Percentiles rank a stretch among this genome's conserved stretches.
These are phyloP conservation scores for Masnerella sp. DNA, from an alignment of 2,888 invertebrate genomes.

Conservation along the genomic window DNA sequence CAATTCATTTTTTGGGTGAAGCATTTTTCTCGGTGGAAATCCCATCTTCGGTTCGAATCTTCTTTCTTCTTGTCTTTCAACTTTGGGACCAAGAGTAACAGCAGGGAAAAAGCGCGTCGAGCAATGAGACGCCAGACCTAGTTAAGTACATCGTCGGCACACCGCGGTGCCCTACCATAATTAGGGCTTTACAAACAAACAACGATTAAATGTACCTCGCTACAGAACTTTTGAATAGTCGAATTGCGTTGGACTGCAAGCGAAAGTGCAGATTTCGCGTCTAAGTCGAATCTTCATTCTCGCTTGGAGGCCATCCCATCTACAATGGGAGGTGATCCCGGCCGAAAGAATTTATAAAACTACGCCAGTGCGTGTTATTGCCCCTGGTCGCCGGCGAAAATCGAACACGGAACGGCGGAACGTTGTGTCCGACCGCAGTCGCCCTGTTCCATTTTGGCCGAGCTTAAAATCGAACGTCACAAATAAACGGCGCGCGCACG, in stretches of 20 bases:
- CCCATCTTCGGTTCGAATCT: too few species aligned
- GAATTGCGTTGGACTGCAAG: conserved; percentile 28
- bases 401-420: too few species aligned
- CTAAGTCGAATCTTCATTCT: too few species aligned
- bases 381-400: conserved; percentile 19
- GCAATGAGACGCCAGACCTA: conserved; percentile 56
- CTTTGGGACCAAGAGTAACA: conserved; percentile 28
- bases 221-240: conserved; percentile 19
- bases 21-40: too few species aligned
- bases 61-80: background rate
- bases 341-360: conserved; percentile 36
- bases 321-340: conserved; percentile 31
- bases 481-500: conserved; percentile 49
- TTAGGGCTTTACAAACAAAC: conserved; percentile 20
- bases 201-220: conserved; percentile 27
- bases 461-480: conserved; percentile 39
- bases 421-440: too few species aligned
- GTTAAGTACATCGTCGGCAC: conserved; percentile 55
- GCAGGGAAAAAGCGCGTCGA: conserved; percentile 59
- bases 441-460: background rate
- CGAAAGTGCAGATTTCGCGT: too few species aligned
- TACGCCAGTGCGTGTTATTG: conserved; percentile 43
- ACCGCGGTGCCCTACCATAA: conserved; percentile 25
- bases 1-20: too few species aligned
- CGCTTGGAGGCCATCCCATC: background rate